Evolutionary conservation across 2,113 vertebrate genomes (phyloP).

Genomic region (Poecile atricapillus): DNA sequence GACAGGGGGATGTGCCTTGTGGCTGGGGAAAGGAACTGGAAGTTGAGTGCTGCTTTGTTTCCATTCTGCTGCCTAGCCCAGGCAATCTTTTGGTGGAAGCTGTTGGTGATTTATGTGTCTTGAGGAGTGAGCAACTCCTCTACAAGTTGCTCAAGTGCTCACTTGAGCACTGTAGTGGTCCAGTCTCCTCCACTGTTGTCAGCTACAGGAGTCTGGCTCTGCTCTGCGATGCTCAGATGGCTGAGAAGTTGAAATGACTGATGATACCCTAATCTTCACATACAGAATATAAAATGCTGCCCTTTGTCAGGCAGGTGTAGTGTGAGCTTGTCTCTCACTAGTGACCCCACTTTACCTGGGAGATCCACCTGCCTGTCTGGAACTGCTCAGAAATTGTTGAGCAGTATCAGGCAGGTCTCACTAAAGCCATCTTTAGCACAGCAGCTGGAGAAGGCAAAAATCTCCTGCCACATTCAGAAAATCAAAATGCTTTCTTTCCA

Average conservation of each 20-base stretch:
- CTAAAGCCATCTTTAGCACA: background rate
- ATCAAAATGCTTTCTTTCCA: background rate
- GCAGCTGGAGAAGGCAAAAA: background rate
- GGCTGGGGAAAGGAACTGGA: slow-evolving; percentile 13
- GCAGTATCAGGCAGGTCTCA: background rate
- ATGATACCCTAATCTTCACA: background rate
- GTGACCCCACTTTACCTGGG: background rate
- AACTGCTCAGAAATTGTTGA: background rate
- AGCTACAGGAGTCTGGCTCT: background rate
- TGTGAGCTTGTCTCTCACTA: background rate
- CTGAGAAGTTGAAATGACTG: background rate
- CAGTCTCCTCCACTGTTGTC: background rate
- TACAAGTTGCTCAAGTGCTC: background rate
- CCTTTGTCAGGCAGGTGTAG: background rate
- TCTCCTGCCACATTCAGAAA: background rate
- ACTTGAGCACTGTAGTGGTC: background rate
- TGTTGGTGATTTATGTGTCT: background rate
- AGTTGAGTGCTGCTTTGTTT: background rate
- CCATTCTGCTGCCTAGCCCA: background rate
- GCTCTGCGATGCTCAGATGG: background rate
- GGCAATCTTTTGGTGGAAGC: background rate
- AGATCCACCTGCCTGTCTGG: background rate
- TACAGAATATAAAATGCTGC: background rate
- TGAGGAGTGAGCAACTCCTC: too few relatives aligned
- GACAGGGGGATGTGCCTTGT: background rate